A percentile compares a stretch with the other conserved stretches of the same genome.
Evolutionary conservation across 1,140 invertebrate genomes (phyloP).

Genomic region (Philopotamus ludificatus): DNA sequence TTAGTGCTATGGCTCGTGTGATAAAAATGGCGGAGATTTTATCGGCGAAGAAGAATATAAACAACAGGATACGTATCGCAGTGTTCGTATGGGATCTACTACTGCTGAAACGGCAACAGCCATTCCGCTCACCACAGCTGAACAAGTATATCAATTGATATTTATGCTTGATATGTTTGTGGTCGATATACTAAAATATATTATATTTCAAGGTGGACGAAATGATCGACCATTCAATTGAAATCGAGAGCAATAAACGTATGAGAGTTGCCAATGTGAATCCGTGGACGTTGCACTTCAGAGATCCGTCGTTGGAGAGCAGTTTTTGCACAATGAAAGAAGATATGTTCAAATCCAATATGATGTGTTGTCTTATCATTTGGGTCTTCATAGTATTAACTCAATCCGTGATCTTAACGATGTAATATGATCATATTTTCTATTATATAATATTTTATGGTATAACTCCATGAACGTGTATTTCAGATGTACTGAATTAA

Average conservation of each 20-base stretch:
- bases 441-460: slow-evolving; percentile 1
- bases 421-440: slow-evolving; percentile 55
- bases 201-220: slow-evolving; percentile 87
- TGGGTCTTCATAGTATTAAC: slow-evolving; percentile 86
- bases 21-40: slow-evolving; percentile 8
- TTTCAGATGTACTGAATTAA: slow-evolving; percentile 58
- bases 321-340: slow-evolving; percentile 82
- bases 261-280: slow-evolving; percentile 87
- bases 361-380: slow-evolving; percentile 86
- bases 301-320: slow-evolving; percentile 58
- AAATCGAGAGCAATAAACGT: slow-evolving; percentile 89
- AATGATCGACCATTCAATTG: slow-evolving; percentile 85
- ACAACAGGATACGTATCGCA: slow-evolving; percentile 33
- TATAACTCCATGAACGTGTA: slow-evolving; percentile 2
- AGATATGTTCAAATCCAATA: slow-evolving; percentile 93
- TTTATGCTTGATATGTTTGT: neutral
- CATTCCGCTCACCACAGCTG: slow-evolving; percentile 37
- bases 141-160: slow-evolving; percentile 28
- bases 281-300: slow-evolving; percentile 83
- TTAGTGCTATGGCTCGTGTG: slow-evolving; percentile 36
- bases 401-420: slow-evolving; percentile 75
- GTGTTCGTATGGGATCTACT: slow-evolving; percentile 30
- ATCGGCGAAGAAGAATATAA: slow-evolving; percentile 17
- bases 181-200: neutral
- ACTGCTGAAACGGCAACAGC: slow-evolving; percentile 13